Conservation (phyloP, 1,140 invertebrate genomes). For the Drosophila leontia region DNA sequence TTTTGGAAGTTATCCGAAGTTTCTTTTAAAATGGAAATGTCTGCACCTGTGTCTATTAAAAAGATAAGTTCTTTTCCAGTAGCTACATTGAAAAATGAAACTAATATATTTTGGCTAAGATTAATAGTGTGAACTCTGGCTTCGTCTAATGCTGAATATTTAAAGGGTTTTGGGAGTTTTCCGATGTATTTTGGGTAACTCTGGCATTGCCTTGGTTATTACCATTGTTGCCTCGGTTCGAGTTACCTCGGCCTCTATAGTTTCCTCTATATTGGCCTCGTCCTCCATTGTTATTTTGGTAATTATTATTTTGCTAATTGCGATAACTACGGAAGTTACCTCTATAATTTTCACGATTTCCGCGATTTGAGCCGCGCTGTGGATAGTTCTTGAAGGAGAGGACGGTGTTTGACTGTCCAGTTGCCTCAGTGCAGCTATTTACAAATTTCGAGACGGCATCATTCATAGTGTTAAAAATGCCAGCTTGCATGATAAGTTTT, state of each 20-base stretch:
- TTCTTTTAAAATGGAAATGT: not conserved
- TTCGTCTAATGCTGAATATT: not conserved
- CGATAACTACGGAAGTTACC: not conserved
- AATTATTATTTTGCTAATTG: not conserved
- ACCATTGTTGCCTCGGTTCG: no score
- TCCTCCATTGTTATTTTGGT: not conserved
- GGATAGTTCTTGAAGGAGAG: slow-evolving; percentile 2
- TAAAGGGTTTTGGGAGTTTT: not conserved
- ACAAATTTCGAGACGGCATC: slow-evolving; percentile 26
- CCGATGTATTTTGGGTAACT: not conserved
- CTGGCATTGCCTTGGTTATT: not conserved
- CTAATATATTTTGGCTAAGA: no score
- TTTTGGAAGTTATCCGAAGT: not conserved
- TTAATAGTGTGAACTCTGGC: no score
- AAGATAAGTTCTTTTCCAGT: not conserved
- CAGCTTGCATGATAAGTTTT: slow-evolving; percentile 36
- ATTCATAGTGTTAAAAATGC: slow-evolving; percentile 28
- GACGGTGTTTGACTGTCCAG: not conserved
- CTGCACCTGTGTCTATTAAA: not conserved
- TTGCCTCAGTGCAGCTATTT: slow-evolving; percentile 35
- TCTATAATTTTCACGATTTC: slow-evolving; percentile 3
- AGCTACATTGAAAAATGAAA: no score
- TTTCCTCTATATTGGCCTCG: not conserved
- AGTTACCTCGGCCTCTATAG: no score
- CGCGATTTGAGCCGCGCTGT: not conserved